Base-by-base conservation (phyloP, 2,888 invertebrate species). In the Buathra laborator region DNA sequence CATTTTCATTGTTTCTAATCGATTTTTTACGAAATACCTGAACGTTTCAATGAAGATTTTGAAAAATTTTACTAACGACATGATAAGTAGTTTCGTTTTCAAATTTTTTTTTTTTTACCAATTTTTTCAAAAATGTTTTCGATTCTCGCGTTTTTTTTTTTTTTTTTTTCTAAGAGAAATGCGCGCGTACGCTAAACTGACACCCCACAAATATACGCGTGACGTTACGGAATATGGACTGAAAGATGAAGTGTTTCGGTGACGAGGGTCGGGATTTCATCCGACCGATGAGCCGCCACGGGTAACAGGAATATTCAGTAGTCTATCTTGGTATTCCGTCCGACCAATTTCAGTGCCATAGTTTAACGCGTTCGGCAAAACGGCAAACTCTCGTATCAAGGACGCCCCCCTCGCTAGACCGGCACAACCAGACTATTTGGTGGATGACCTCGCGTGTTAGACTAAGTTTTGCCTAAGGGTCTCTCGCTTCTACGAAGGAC, bases 301-400 rank as follows among this genome's bases (percentile, higher is more conserved):
- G n/a, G 75, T 75, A 53, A 64, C 66, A 16, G 37, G 32, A 37
- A 48, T 75, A 78, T 84, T 81, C 81, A 78, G 81, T 84, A 84
- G 84, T 84, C 77, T 81, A 84, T 75, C 77, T 77, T 72, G 66
- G 84, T 64, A 53, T 81, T 81, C 75, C 62, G 68, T 78, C 81
- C 51, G 77, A 81, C 81, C 74, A 81, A 81, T 84, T 74, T 78
- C 74, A 66, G 29, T 81, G 67, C n/a, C 37, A 56, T 72, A 77
- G 71, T 77, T 71, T 74, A 75, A 78, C 51, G 71, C 37, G 53
- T 7, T 3, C 62, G 53, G 62, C 32, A 66, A 81, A 62, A 66
- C 59, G 59, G 16, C 51, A 64, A 79, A 72, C 81, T 59, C 53
- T 48, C 53, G 32, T 68, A 72, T 59, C 72, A 84, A 77, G 62